Conservation (phyloP, 2,113 vertebrate species). For the Cynocephalus volans region DNA sequence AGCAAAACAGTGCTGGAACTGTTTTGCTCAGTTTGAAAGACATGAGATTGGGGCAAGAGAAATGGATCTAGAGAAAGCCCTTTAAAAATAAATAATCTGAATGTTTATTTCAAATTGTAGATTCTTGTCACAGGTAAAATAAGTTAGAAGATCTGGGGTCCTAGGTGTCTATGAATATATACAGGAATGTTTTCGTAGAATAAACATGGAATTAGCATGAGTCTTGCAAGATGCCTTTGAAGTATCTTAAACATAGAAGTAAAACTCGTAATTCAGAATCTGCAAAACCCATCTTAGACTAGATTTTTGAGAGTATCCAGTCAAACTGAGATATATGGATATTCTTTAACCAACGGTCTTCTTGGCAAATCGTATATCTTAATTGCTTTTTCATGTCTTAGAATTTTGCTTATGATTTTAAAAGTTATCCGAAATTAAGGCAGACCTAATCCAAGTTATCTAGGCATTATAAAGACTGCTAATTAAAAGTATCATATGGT, state of each 20-base stretch:
- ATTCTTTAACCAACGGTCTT: background rate
- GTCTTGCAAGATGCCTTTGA: background rate
- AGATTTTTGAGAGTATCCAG: background rate
- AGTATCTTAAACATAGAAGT: background rate
- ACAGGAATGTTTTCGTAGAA: background rate
- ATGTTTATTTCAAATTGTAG: background rate
- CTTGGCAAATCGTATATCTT: background rate
- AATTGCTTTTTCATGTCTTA: background rate
- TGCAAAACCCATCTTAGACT: background rate
- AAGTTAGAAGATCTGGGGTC: background rate
- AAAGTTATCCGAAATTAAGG: slow-evolving; percentile 44
- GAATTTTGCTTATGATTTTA: slow-evolving; percentile 44
- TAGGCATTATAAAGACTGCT: background rate
- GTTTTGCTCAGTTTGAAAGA: background rate
- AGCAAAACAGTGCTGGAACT: background rate
- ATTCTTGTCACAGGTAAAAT: background rate
- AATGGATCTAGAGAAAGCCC: background rate
- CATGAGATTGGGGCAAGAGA: background rate
- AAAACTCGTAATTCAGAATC: background rate
- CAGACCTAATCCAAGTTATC: slow-evolving; percentile 29
- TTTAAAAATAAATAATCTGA: slow-evolving; percentile 22
- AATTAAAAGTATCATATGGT: background rate
- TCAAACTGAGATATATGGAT: background rate
- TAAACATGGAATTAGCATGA: background rate
- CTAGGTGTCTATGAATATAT: background rate